Conservation (phyloP, 1,140 invertebrate genomes). For the Calosoma granatense region DNA sequence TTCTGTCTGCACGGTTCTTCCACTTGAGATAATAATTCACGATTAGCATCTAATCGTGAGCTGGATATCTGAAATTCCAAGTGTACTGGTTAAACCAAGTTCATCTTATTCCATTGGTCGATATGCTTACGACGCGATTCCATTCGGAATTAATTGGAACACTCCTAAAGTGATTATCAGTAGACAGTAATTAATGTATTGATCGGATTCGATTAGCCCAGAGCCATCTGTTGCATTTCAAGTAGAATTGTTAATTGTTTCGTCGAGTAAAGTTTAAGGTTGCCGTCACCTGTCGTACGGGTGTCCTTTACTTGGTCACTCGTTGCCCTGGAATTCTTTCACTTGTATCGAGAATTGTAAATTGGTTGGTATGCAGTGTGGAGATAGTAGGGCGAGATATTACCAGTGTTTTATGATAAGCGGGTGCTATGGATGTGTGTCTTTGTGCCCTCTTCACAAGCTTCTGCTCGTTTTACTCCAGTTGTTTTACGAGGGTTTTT, state of each 20-base stretch:
- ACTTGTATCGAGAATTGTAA: background rate
- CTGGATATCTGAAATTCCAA: no score
- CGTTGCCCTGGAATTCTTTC: background rate
- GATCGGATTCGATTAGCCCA: slow-evolving; percentile 2
- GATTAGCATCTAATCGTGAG: no score
- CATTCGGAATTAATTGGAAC: slow-evolving; percentile 5
- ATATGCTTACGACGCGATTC: background rate
- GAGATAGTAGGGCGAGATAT: slow-evolving; percentile 1
- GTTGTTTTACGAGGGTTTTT: background rate
- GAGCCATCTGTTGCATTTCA: slow-evolving; percentile 4
- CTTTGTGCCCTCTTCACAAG: background rate
- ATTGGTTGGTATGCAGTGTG: background rate
- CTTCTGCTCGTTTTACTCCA: background rate
- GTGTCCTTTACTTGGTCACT: no score
- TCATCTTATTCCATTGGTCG: background rate
- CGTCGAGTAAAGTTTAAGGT: background rate
- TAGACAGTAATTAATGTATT: slow-evolving; percentile 2
- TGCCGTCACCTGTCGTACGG: background rate
- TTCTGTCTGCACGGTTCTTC: no score
- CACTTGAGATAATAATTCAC: no score
- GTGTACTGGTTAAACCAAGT: no score
- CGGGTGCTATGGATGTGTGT: background rate
- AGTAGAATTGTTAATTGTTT: slow-evolving; percentile 8
- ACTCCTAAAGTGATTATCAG: slow-evolving; percentile 8
- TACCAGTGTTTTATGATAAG: slow-evolving; percentile 8